Percentiles rank a stretch among this genome's conserved stretches.
Evolutionary conservation across 2,888 invertebrate genomes (phyloP).

Genomic region (Molanna angustata): DNA sequence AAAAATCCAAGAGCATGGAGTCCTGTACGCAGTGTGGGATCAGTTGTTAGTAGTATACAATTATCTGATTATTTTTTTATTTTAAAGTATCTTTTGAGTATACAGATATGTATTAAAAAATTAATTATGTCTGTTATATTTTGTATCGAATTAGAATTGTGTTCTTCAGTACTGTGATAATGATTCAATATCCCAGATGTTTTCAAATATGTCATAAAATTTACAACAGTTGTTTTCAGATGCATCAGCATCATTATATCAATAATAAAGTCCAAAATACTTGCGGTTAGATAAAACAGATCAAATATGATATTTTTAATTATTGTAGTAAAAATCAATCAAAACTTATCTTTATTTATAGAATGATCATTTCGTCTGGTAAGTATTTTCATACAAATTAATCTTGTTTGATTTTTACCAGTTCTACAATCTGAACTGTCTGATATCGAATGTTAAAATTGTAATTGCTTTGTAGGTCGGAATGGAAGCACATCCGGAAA

Average conservation of each 20-base stretch:
- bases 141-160: too few relatives aligned
- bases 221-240: too few relatives aligned
- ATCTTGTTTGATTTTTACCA: neutral
- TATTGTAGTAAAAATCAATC: too few relatives aligned
- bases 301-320: too few relatives aligned
- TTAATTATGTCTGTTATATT: too few relatives aligned
- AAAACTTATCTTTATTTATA: too few relatives aligned
- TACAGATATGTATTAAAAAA: neutral
- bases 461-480: conserved; percentile 55
- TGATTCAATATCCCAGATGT: too few relatives aligned
- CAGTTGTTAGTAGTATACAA: conserved; percentile 53
- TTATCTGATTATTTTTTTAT: neutral
- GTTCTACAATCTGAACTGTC: neutral
- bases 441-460: too few relatives aligned
- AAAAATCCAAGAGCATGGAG: conserved; percentile 84
- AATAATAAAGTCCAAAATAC: neutral
- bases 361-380: too few relatives aligned
- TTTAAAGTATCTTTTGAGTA: neutral
- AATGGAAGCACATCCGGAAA: conserved; percentile 82
- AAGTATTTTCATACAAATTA: too few relatives aligned
- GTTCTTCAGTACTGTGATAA: too few relatives aligned
- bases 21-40: conserved; percentile 83
- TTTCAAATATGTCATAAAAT: too few relatives aligned
- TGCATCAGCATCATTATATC: neutral
- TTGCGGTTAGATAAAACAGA: neutral